Conservation (phyloP, 2,113 vertebrate species). For the Lontra canadensis region DNA sequence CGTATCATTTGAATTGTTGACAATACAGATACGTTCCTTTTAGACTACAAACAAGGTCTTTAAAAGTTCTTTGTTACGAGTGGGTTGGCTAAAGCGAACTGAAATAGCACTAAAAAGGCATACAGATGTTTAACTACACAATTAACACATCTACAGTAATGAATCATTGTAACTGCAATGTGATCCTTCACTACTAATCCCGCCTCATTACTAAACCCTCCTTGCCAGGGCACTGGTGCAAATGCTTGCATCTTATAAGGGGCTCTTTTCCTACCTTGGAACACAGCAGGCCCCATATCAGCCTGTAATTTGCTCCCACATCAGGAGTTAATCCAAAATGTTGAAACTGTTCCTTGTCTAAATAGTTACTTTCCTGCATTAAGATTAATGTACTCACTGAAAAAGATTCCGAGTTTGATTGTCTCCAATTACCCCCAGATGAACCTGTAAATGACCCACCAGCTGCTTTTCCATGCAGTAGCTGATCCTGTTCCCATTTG, state of each 20-base stretch:
- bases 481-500: neutral
- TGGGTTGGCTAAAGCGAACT: neutral
- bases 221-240: neutral
- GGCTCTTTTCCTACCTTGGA: neutral
- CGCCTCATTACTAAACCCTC: neutral
- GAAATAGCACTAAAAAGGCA: neutral
- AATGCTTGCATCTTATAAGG: neutral
- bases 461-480: neutral
- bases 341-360: neutral
- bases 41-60: neutral
- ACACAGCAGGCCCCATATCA: neutral
- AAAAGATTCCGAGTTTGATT: neutral
- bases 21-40: slow-evolving; percentile 7
- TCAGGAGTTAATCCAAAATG: neutral
- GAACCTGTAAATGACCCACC: neutral
- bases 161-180: neutral
- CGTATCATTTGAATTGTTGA: neutral
- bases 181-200: neutral
- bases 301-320: neutral
- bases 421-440: neutral
- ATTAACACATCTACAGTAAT: neutral
- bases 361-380: neutral
- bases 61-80: neutral
- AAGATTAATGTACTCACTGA: neutral
- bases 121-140: neutral